These are phyloP conservation scores for Lepidothrix coronata DNA, from an alignment of 2,113 vertebrate species.

Conservation along the genomic window DNA sequence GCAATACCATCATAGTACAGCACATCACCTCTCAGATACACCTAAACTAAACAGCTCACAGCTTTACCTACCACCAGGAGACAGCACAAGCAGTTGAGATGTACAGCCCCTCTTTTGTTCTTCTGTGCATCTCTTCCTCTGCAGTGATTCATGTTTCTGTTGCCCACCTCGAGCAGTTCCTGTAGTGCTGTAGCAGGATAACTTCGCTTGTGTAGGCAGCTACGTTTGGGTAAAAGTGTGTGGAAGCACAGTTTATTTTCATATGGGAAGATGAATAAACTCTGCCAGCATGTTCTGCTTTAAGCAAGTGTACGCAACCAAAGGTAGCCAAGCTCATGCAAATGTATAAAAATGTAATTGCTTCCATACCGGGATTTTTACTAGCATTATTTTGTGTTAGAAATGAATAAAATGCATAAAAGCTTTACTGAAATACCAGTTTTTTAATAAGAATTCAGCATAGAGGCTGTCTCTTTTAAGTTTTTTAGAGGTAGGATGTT, in stretches of 20 bases:
- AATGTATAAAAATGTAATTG: background rate
- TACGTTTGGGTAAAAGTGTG: background rate
- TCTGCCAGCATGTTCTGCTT: constrained; percentile 4
- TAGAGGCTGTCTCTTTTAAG: background rate
- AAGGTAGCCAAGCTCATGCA: constrained; percentile 42
- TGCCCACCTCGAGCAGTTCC: background rate
- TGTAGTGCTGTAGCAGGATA: background rate
- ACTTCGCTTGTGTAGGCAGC: background rate
- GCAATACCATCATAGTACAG: background rate
- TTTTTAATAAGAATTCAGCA: background rate
- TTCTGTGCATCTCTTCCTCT: background rate
- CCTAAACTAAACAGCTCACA: background rate
- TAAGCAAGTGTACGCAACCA: background rate
- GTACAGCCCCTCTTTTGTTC: background rate
- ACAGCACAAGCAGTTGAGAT: background rate
- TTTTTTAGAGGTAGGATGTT: background rate
- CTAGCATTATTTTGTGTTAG: background rate
- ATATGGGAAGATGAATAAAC: constrained; percentile 4
- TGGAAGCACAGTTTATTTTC: constrained; percentile 40
- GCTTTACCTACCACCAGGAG: background rate
- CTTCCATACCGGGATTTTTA: background rate
- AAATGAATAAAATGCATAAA: background rate
- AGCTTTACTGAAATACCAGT: background rate
- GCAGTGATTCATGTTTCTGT: background rate
- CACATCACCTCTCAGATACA: background rate